Evolutionary conservation across 2,888 invertebrate genomes (phyloP).

Genomic region (Listrodromus nycthemerus): DNA sequence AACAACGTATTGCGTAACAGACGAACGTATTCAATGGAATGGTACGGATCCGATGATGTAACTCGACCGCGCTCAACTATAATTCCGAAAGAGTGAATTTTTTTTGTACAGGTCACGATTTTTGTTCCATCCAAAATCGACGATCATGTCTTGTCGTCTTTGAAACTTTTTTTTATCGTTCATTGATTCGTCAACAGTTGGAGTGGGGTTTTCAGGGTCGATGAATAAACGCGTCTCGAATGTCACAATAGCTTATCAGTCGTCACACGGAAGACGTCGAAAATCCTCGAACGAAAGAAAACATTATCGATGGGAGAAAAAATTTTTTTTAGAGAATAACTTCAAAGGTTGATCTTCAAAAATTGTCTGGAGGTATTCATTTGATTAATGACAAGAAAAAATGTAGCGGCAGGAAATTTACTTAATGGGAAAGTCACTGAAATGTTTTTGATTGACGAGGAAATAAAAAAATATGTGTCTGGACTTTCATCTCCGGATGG

Average conservation of each 20-base stretch:
- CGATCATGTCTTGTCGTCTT: neutral
- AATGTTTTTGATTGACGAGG: neutral
- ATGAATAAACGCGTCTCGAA: conserved; percentile 14
- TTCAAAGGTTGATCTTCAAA: neutral
- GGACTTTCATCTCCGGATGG: neutral
- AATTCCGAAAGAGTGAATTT: neutral
- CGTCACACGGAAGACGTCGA: neutral
- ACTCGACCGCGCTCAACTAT: conserved; percentile 11
- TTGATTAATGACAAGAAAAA: too few species aligned
- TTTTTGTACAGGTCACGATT: neutral
- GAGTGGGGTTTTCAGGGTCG: neutral
- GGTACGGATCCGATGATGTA: conserved; percentile 46
- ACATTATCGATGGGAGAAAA: neutral
- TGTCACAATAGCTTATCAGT: conserved; percentile 45
- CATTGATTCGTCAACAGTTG: conserved; percentile 9
- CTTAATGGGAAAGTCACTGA: too few species aligned
- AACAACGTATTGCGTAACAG: conserved; percentile 60
- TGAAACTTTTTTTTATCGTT: conserved; percentile 2
- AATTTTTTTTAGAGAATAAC: neutral
- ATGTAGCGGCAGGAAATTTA: too few species aligned
- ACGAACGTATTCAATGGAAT: conserved; percentile 50
- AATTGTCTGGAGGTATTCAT: too few species aligned
- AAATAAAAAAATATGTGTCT: conserved; percentile 17
- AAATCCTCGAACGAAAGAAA: neutral
- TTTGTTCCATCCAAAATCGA: neutral